Evolutionary conservation across 2,888 invertebrate genomes (phyloP), one percentile per base, ranked within the genome.

Genomic region (Tinea pellionella): DNA sequence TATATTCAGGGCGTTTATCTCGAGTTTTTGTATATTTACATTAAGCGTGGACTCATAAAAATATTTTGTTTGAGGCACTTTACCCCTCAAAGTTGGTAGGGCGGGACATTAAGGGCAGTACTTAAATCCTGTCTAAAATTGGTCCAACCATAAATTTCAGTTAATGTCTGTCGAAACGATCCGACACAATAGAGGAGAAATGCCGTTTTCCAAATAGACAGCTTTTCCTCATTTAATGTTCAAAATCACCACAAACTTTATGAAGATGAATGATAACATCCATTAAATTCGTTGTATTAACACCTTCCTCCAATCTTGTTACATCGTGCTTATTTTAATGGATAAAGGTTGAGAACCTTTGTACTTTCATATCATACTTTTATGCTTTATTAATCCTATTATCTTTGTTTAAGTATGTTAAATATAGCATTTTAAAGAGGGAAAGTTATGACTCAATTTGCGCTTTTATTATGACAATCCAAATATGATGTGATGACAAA

Each of bases 91-190:
- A 65, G 63, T 65, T 66, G 63, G 64, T 62, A 64, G 65, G 65
- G 65, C 67, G 63, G 66, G 64, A 67, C 69, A 69, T 75, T 72
- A 74, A 70, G 53, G 66, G 68, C 68, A 70, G 69, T 73, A 75
- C 74, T 77, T 73, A 77, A 77, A 74, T 72, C 71, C 68, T 70
- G 69, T 71, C 73, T 75, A 73, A 79, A 77, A 77, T 75, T 75
- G 77, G 70, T 68, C 65, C 56, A 65, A 64, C 67, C 70, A 69
- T 77, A 78, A 80, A 78, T 77, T 73, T 65, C 62, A 63, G 65
- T 75, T 78, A 78, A 78, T 75, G 78, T 74, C 68, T 68, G 71
- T 68, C 67, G 71, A 68, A 73, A 71, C 73, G 76, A 72, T 68
- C 69, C 65, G 61, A 67, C 70, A 75, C 76, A 75, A 78, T 74